Evolutionary conservation across 2,888 invertebrate species (phyloP).

Genomic region (Campaea margaritaria): DNA sequence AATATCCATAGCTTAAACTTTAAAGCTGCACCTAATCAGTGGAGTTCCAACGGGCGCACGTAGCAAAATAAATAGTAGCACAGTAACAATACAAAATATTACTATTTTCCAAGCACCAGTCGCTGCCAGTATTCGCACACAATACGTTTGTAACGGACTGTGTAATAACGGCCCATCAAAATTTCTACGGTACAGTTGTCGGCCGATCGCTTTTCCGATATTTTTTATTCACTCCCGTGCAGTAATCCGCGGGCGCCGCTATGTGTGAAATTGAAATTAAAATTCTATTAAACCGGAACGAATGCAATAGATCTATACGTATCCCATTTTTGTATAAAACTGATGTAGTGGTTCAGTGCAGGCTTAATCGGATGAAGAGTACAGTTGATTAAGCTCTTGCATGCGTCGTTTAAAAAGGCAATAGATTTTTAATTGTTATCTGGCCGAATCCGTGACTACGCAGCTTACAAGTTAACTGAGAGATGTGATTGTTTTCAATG

Average conservation of each 20-base stretch:
- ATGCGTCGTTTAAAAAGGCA: no score
- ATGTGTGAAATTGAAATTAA: constrained; percentile 83
- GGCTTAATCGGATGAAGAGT: background rate
- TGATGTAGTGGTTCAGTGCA: constrained; percentile 29
- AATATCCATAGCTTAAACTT: background rate
- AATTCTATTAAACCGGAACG: constrained; percentile 76
- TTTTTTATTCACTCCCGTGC: constrained; percentile 62
- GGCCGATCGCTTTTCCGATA: constrained; percentile 66
- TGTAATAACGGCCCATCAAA: constrained; percentile 79
- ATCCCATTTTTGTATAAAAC: constrained; percentile 53
- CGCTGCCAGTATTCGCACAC: constrained; percentile 58
- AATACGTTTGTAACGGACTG: constrained; percentile 79
- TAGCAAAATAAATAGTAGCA: constrained; percentile 46
- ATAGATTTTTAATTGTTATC: no score
- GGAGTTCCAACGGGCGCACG: constrained; percentile 35
- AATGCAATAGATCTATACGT: constrained; percentile 62
- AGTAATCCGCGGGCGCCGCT: constrained; percentile 71
- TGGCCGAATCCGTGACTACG: no score
- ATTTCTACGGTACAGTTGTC: constrained; percentile 75
- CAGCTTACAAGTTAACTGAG: no score
- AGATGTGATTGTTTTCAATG: no score
- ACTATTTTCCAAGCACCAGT: constrained; percentile 55
- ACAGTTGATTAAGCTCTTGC: no score
- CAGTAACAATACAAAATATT: constrained; percentile 57
- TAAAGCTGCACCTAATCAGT: constrained; percentile 47